Base-by-base conservation (phyloP, 64 coral and sea anemone species). In the Dendronephthya gigantea region DNA sequence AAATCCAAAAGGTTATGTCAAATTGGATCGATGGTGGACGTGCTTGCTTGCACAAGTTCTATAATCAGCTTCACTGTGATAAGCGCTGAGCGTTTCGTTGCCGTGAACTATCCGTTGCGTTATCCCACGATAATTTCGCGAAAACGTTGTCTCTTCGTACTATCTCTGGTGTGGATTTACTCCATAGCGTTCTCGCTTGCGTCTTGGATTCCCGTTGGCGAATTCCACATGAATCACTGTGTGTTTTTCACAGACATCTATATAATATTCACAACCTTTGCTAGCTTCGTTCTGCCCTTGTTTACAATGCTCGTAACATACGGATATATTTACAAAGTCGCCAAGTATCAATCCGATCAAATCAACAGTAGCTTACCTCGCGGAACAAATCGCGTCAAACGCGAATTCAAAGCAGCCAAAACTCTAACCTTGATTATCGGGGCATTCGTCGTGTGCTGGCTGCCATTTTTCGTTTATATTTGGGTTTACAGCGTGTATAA, bases 341-440 rank as follows among this genome's bases (percentile, higher is more conserved):
- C 72, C 30, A 79, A 79, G 8, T 79, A 79, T 29, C 72, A 79
- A 79, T 29, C 72, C 12, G 30, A 19, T 0, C 72, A 79, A 33
- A 79, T 79, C 30, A 9, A 39, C 22, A 19, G 22, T 33, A 79
- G 36, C 3, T 36, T 39, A 15, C 72, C 72, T 12, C 4, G 17
- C 17, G 25, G 19, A 22, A 6, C 25, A 7, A 79, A 79, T 19
- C 72, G 72, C 12, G 37, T 79, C 30, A 34, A 39, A 34, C 30
- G 72, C 72, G 72, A 79, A 79, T 79, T 36, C 72, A 79, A 79
- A 8, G 72, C 72, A 34, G 72, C 72, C 0, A 79, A 79, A 79
- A 79, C 72, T 29, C 36, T 79, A 39, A 79, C 72, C 36, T 2
- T 35, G 15, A 79, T 79, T 34, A 79, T 79, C 15, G 72, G 72